Evolutionary conservation across 2,888 invertebrate species (phyloP).

Genomic region (Koerneria pararmatus): DNA sequence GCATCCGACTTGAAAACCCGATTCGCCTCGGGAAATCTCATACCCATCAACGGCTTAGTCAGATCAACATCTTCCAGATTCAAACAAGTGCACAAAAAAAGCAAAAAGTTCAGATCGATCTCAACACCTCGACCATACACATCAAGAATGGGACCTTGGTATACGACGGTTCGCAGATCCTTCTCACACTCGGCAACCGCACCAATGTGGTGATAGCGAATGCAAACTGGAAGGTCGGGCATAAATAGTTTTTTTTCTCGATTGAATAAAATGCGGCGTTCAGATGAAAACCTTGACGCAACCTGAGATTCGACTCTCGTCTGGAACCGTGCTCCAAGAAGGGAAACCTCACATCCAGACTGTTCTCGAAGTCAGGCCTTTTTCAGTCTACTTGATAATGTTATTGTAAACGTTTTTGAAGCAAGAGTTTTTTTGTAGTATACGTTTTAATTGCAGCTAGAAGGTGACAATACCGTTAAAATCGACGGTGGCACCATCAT

Average conservation of each 20-base stretch:
- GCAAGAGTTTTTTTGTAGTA: too few relatives aligned
- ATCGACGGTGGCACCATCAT: constrained; percentile 33
- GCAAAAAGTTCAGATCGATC: too few relatives aligned
- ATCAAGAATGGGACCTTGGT: background rate
- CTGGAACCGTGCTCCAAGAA: constrained; percentile 7
- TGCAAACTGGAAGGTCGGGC: constrained; percentile 17
- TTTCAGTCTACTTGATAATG: background rate
- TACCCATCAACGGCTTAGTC: too few relatives aligned
- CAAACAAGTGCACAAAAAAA: too few relatives aligned
- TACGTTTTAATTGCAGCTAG: too few relatives aligned
- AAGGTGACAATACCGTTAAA: constrained; percentile 1
- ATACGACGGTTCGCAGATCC: constrained; percentile 14
- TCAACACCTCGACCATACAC: too few relatives aligned
- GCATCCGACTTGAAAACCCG: too few relatives aligned
- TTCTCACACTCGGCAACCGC: background rate
- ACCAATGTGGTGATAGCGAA: constrained; percentile 6
- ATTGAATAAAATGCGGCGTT: background rate
- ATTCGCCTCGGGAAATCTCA: too few relatives aligned
- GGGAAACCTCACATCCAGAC: constrained; percentile 20
- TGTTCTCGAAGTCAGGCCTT: constrained; percentile 20
- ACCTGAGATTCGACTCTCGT: background rate
- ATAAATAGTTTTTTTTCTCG: background rate
- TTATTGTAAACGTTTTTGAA: background rate
- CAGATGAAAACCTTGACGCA: background rate
- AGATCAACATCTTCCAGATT: too few relatives aligned